These are phyloP conservation scores for Zygothrica quintamaculata DNA, from an alignment of 2,888 invertebrate genomes.

Conservation along the genomic window DNA sequence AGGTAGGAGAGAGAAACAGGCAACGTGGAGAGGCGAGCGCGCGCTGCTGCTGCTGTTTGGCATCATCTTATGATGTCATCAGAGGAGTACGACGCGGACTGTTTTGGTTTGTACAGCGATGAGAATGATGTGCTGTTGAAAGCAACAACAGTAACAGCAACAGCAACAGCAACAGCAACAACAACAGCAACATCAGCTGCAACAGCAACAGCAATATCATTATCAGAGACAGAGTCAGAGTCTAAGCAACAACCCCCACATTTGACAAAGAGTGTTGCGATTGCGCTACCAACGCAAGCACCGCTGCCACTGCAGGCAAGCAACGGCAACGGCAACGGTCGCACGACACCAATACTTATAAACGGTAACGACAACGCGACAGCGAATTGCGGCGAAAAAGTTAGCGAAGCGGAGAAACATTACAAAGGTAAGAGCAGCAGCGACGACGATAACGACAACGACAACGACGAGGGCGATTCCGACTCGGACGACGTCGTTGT, in stretches of 20 bases:
- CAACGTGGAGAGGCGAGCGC: conserved; percentile 66
- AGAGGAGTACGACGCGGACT: conserved; percentile 97
- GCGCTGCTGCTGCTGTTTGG: conserved; percentile 86
- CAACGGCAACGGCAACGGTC: conserved; percentile 53
- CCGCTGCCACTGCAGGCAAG: conserved; percentile 62
- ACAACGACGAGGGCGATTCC: conserved; percentile 63
- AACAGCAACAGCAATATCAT: too few species aligned
- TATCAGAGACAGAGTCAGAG: conserved; percentile 80
- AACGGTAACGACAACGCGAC: conserved; percentile 61
- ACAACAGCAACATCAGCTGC: conserved; percentile 86
- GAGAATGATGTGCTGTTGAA: conserved; percentile 94
- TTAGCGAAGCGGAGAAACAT: conserved; percentile 59
- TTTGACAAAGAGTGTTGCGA: conserved; percentile 41
- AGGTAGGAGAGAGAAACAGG: conserved; percentile 25
- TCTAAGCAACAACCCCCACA: conserved; percentile 84
- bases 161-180: conserved; percentile 85
- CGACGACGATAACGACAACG: conserved; percentile 46
- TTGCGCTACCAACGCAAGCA: conserved; percentile 38
- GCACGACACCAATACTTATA: conserved; percentile 41
- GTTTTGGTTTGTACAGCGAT: conserved; percentile 95
- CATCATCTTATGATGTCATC: conserved; percentile 96
- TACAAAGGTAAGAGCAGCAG: conserved; percentile 38
- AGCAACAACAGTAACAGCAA: conserved; percentile 89
- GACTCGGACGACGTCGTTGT: conserved; percentile 76
- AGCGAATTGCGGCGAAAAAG: conserved; percentile 69